Evolutionary conservation across 2,888 invertebrate species (phyloP), one percentile per base, ranked within the genome.

Genomic region (Diaphora mendica): DNA sequence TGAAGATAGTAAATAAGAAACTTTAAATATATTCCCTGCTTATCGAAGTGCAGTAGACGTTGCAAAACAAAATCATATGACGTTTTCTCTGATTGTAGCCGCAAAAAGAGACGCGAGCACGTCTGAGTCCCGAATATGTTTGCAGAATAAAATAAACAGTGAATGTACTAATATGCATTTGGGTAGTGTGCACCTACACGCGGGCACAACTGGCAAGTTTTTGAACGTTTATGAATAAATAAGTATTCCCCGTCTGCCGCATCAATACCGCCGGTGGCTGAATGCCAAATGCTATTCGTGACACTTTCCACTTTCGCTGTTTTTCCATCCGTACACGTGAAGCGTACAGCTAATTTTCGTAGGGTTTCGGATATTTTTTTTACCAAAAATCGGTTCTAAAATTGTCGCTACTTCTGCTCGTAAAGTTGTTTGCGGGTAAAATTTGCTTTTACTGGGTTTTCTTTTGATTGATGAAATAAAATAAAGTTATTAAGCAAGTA

Each of bases 171-270:
- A 92, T 86, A 87, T 87, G 84, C 85, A 83, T 85, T 84, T 76
- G 64, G 71, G 75, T 81, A 79, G 80, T 79, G 82, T 77, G 79
- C 78, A 72, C 75, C 72, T 75, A 77, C 78, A 80, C 76, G 69
- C 77, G 81, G 86, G 83, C 85, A 82, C 85, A 84, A 85, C 86
- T 92, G 92, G 91, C 91, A 93, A 92, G 92, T 93, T 94, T 94
- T 94, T 92, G 92, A 94, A 92, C 90, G 94, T 93, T 93, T 94
- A 95, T 96, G 95, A 95, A 96, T 95, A 95, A 95, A 86, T 95
- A 90, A 96, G 88, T 77, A 85, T 85, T 80, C 83, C 87, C 90
- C 91, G 96, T 95, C 95, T 96, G 93, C 91, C 89, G 91, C 94
- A 92, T 94, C 95, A 93, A 94, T 95, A 94, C 89, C 85, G 80